Evolutionary conservation across 2,113 vertebrate genomes (phyloP), one percentile per base, ranked within the genome.

Genomic region (Gallinago media): DNA sequence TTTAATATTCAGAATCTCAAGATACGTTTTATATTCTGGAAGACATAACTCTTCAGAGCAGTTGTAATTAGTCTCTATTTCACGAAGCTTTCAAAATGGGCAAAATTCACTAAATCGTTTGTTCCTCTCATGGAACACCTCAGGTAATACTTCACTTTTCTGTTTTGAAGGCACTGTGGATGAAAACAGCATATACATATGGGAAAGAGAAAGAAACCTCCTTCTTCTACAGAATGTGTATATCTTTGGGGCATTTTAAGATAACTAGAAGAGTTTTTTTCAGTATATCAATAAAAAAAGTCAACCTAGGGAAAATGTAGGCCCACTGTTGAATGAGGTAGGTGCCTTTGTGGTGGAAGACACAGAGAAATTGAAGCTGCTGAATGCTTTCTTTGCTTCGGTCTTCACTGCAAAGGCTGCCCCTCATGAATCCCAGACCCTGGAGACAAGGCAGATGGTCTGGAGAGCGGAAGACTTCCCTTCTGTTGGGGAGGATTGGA

Each of bases 91-190:
- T 15, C 85, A n/a, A 86, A 88, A 38, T n/a, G 17, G 40, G 9
- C 8, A 56, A 29, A 82, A 42, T 14, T 83, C 34, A 44, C 23
- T 23, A 31, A 27, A 4, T 61, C 52, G 3, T 68, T 89, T 55
- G 3, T 61, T 75, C 8, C 7, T 86, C 4, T 58, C 29, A 74
- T 8, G 34, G 15, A 81, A 20, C 27, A 49, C 40, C 9, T 52
- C 3, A 18, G 26, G 6, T 42, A 62, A 31, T 58, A 52, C 3
- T 31, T 54, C 1, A 1, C 8, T 44, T 4, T 46, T 3, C 9
- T 75, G 2, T 47, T 88, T 83, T 3, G 7, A 52, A 68, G 36
- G 16, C 15, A 36, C 4, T 62, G n/a, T 3, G 22, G 8, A 38
- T 79, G n/a, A 36, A 88, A 72, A 50, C 7, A 54, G 1, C 11